A percentile compares a stretch with the other conserved stretches of the same genome.
phyloP scores from a whole-genome alignment of 2,113 vertebrate species.

The Lampris incognitus region DNA sequence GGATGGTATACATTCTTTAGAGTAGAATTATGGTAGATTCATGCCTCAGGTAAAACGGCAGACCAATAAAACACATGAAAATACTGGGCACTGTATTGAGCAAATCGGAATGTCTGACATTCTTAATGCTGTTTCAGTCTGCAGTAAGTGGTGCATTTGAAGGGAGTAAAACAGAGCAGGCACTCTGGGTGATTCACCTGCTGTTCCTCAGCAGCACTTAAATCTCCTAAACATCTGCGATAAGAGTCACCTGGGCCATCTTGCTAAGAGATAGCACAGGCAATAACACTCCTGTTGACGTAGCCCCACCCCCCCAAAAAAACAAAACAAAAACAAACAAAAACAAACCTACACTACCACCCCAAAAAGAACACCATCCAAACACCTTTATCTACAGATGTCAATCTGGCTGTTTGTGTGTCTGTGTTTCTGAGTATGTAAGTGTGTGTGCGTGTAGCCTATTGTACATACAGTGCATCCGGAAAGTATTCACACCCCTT shows the following conservation, averaged over 20 bases:
- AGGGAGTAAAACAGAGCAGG: conserved; percentile 49
- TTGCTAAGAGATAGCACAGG: conserved; percentile 55
- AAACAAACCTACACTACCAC: too few relatives aligned
- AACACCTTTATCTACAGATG: conserved; percentile 12
- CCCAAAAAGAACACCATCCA: neutral
- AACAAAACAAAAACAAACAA: neutral
- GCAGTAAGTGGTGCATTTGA: conserved; percentile 30
- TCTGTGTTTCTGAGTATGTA: neutral
- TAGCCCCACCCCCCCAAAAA: conserved; percentile 16
- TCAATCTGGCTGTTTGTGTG: conserved; percentile 1
- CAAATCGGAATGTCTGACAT: conserved; percentile 28
- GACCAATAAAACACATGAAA: conserved; percentile 23
- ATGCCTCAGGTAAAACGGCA: neutral
- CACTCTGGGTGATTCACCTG: conserved; percentile 39
- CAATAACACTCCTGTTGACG: conserved; percentile 59
- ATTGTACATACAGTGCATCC: too few relatives aligned
- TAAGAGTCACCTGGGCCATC: conserved; percentile 65
- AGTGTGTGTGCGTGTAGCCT: too few relatives aligned
- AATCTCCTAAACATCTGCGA: conserved; percentile 69
- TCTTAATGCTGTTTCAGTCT: conserved; percentile 9
- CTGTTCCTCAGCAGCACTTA: conserved; percentile 55
- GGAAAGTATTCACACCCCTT: too few relatives aligned
- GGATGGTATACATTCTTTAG: neutral
- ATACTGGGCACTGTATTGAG: conserved; percentile 14
- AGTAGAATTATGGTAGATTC: conserved; percentile 1